Evolutionary conservation across 2,113 vertebrate species (phyloP), one percentile per base, ranked within the genome.

Genomic region (Sceloporus undulatus): DNA sequence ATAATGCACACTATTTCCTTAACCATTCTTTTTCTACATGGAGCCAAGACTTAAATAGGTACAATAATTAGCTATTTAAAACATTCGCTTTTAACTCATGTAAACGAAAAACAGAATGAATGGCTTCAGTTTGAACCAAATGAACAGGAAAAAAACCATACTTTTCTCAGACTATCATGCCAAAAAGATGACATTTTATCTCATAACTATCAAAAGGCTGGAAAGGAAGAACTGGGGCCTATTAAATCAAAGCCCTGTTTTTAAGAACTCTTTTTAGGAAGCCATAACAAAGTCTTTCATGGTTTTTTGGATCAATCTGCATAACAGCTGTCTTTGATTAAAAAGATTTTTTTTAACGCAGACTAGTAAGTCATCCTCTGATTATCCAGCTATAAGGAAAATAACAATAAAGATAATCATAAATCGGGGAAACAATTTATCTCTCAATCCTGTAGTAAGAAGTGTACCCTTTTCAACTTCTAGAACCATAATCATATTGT

Each of bases 281-380:
- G 66, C 0, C 80, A 34, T 9, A 89, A 91, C 91, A 93, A 52
- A 3, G 40, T 87, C 38, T 52, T 89, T 85, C 68, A 79, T 52
- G 40, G 83, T 11, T 75, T 62, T 27, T 48, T 91, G 9, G 23
- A 77, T 27, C 0, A 0, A 90, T 79, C 40, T 86, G 56, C 0
- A 82, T 74, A 91, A 71, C 19, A 86, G 79, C 79, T 87, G 80
- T 66, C 52, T 87, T 52, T 71, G 18, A 75, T 87, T 87, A 80
- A 87, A 0, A 73, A 90, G 88, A 1, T 11, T 65, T 87, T 85
- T 34, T 62, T 71, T 18, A 13, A 87, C 62, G 88, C 92, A 90
- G 29, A 86, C 8, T 77, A 84, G 75, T 62, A 81, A 70, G 52
- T 62, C 74, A 90, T 70, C n/a, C 76, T 66, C 62, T 59, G 48